Evolutionary conservation across 2,888 invertebrate species (phyloP).

Genomic region (Sphaeridia pumilis): DNA sequence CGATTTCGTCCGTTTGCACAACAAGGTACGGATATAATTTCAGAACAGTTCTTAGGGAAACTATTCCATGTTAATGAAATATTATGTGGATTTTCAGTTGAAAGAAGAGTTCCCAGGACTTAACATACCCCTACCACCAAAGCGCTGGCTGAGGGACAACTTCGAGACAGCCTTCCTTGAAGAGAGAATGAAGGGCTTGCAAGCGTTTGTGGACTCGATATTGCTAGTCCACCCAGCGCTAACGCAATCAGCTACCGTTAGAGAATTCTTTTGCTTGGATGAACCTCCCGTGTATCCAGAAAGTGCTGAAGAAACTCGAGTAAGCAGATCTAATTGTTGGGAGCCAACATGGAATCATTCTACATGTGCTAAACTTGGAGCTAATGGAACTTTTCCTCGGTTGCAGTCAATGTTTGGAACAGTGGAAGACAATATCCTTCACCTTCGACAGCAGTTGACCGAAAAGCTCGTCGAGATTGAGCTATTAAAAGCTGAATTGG

Average conservation of each 20-base stretch:
- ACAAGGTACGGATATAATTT: slow-evolving; percentile 38
- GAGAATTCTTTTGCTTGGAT: slow-evolving; percentile 74
- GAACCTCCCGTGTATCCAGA: slow-evolving; percentile 71
- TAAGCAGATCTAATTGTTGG: slow-evolving; percentile 36
- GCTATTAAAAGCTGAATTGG: slow-evolving; percentile 40
- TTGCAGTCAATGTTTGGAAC: slow-evolving; percentile 72
- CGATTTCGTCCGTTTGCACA: slow-evolving; percentile 64
- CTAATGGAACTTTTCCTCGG: neutral
- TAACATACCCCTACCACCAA: slow-evolving; percentile 64
- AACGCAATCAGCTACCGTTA: slow-evolving; percentile 42
- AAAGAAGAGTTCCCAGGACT: slow-evolving; percentile 57
- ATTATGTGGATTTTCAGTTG: slow-evolving; percentile 44
- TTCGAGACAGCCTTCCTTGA: slow-evolving; percentile 76
- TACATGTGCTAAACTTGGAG: slow-evolving; percentile 9
- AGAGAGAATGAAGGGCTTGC: slow-evolving; percentile 63
- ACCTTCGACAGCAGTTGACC: slow-evolving; percentile 54
- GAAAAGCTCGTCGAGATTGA: slow-evolving; percentile 57
- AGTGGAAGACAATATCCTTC: slow-evolving; percentile 68
- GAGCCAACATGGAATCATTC: neutral
- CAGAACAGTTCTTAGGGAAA: neutral
- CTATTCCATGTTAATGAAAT: neutral
- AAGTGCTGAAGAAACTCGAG: slow-evolving; percentile 60
- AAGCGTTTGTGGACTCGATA: slow-evolving; percentile 67
- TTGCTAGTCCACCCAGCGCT: slow-evolving; percentile 51
- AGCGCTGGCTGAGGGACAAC: slow-evolving; percentile 76